phyloP scores from a whole-genome alignment of 2,888 invertebrate genomes.

The Cabera pusaria region DNA sequence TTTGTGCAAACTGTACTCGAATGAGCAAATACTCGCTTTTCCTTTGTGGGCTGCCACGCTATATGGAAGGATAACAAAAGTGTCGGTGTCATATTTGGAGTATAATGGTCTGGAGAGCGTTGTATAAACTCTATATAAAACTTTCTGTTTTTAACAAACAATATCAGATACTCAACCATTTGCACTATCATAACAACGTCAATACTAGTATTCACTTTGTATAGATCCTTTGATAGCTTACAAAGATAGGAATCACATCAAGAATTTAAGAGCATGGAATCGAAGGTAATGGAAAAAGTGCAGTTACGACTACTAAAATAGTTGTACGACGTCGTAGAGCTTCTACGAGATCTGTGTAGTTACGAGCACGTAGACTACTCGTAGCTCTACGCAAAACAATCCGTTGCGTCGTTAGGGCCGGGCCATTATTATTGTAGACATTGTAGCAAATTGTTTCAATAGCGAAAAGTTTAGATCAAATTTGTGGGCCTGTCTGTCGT shows the following conservation, averaged over 20 bases:
- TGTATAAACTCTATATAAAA: too few species aligned
- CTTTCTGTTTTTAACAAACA: too few species aligned
- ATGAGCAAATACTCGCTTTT: conserved; percentile 18
- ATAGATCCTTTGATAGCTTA: too few species aligned
- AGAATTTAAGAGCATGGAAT: conserved; percentile 1
- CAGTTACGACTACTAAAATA: conserved; percentile 2
- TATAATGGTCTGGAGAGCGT: too few species aligned
- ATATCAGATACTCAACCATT: too few species aligned
- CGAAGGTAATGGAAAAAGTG: conserved; percentile 2
- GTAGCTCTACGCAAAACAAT: conserved; percentile 6
- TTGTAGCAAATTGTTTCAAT: neutral
- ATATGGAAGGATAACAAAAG: conserved; percentile 20
- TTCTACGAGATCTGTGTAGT: conserved; percentile 7
- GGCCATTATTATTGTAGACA: too few species aligned
- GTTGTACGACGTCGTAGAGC: conserved; percentile 4
- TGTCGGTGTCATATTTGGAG: conserved; percentile 15
- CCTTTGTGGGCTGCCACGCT: conserved; percentile 13
- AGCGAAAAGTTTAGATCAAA: too few species aligned
- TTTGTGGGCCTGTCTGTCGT: too few species aligned
- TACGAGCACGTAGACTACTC: conserved; percentile 4
- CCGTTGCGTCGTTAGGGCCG: neutral
- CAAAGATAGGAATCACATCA: conserved; percentile 4
- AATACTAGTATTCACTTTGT: too few species aligned
- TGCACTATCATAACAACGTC: too few species aligned
- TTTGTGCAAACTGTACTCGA: conserved; percentile 12